Conservation (phyloP, 2,888 invertebrate genomes). For the Leucania comma region DNA sequence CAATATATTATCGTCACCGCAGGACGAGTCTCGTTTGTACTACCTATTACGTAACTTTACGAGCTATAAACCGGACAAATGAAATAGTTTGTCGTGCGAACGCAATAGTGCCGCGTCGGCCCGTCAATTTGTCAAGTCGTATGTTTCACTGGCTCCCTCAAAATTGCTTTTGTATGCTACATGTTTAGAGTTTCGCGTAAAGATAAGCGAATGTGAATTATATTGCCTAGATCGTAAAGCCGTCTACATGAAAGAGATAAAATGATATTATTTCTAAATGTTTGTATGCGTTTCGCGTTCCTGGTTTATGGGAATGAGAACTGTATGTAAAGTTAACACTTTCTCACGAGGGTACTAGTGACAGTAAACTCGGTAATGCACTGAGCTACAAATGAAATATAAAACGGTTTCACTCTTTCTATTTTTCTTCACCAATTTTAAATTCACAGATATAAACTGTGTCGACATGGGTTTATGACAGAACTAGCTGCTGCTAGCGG, state of each 20-base stretch:
- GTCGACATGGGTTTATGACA: background rate
- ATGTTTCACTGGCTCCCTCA: conserved; percentile 67
- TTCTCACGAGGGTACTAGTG: conserved; percentile 17
- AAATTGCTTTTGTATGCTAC: conserved; percentile 75
- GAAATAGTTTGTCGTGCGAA: conserved; percentile 77
- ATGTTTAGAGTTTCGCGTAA: conserved; percentile 65
- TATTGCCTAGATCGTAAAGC: conserved; percentile 63
- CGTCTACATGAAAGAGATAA: conserved; percentile 58
- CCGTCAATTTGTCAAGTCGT: conserved; percentile 78
- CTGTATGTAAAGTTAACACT: conserved; percentile 45
- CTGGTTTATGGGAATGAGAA: conserved; percentile 39
- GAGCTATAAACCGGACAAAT: conserved; percentile 80
- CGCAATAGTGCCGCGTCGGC: conserved; percentile 69
- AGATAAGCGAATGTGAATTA: conserved; percentile 69
- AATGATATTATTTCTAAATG: conserved; percentile 62
- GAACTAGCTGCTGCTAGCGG: no score
- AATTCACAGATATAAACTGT: conserved; percentile 7
- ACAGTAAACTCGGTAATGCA: conserved; percentile 5
- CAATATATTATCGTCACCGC: conserved; percentile 72
- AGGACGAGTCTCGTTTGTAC: conserved; percentile 67
- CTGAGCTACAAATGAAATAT: conserved; percentile 26
- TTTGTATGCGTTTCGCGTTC: conserved; percentile 57
- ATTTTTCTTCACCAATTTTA: conserved; percentile 11
- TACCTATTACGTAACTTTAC: conserved; percentile 72
- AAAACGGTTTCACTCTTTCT: background rate